phyloP scores from a whole-genome alignment of 2,113 vertebrate species.

The Pseudopipra pipra region DNA sequence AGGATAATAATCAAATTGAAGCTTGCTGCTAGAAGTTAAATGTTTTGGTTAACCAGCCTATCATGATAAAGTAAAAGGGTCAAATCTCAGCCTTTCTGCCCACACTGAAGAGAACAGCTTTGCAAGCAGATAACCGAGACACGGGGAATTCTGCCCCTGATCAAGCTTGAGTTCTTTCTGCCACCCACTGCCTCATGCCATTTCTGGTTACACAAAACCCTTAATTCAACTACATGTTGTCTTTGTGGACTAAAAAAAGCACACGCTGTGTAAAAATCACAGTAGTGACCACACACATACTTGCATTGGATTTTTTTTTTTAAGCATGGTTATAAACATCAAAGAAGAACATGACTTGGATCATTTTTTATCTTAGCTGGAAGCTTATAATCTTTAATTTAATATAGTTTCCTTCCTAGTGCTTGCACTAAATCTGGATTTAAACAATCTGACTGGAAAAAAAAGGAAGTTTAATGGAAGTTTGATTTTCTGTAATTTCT shows the following conservation, averaged over 20 bases:
- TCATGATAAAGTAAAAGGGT: background rate
- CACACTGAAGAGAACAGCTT: background rate
- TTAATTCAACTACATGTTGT: background rate
- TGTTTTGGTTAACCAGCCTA: constrained; percentile 17
- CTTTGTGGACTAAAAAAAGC: background rate
- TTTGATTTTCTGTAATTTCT: constrained; percentile 2
- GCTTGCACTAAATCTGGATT: background rate
- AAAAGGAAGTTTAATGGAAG: background rate
- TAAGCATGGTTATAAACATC: background rate
- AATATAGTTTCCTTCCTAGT: background rate
- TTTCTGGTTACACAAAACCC: background rate
- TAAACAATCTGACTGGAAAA: background rate
- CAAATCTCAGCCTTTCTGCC: background rate
- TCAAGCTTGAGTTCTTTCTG: background rate
- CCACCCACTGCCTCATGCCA: background rate
- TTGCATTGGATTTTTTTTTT: background rate
- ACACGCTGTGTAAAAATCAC: background rate
- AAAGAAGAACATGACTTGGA: background rate
- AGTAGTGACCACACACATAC: background rate
- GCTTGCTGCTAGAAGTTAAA: constrained; percentile 34
- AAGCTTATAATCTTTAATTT: background rate
- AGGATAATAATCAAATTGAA: constrained; percentile 47
- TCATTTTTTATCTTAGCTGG: background rate
- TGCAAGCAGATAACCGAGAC: background rate
- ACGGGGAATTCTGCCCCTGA: rapidly evolving